phyloP scores from a whole-genome alignment of 64 coral and sea anemone species.

The Montipora cactus region DNA sequence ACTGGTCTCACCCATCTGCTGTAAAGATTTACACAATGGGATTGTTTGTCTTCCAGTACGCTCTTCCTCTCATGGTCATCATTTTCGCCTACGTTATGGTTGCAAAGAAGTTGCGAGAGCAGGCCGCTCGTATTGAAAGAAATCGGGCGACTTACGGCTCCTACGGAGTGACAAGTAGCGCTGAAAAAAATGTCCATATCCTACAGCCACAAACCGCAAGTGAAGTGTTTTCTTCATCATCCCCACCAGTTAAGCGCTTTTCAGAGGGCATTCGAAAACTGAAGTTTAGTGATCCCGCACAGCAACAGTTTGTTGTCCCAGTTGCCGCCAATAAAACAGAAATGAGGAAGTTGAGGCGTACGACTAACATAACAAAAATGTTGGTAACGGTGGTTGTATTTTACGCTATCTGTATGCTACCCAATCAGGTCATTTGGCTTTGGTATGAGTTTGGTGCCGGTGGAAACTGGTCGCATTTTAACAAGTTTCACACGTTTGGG shows the following conservation, averaged over 20 bases:
- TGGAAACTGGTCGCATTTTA: constrained; percentile 26
- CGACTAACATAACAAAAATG: constrained; percentile 89
- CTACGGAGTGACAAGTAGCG: neutral
- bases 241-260: neutral
- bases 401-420: constrained; percentile 82
- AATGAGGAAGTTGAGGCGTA: constrained; percentile 63
- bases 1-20: constrained; percentile 46
- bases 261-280: neutral
- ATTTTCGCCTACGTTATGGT: constrained; percentile 76
- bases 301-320: neutral
- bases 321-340: constrained; percentile 45
- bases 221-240: constrained; percentile 13
- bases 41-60: constrained; percentile 74
- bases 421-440: constrained; percentile 90
- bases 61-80: constrained; percentile 77
- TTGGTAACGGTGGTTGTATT: constrained; percentile 76
- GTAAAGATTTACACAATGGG: constrained; percentile 53
- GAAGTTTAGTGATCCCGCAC: constrained; percentile 31
- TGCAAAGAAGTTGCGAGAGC: constrained; percentile 73
- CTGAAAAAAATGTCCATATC: neutral
- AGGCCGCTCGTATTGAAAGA: constrained; percentile 78
- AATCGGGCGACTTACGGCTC: constrained; percentile 48
- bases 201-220: neutral
- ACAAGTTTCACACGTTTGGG: constrained; percentile 66
- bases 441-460: constrained; percentile 85